phyloP scores from a whole-genome alignment of 2,888 invertebrate genomes.

The Meiosimyza platycephala region DNA sequence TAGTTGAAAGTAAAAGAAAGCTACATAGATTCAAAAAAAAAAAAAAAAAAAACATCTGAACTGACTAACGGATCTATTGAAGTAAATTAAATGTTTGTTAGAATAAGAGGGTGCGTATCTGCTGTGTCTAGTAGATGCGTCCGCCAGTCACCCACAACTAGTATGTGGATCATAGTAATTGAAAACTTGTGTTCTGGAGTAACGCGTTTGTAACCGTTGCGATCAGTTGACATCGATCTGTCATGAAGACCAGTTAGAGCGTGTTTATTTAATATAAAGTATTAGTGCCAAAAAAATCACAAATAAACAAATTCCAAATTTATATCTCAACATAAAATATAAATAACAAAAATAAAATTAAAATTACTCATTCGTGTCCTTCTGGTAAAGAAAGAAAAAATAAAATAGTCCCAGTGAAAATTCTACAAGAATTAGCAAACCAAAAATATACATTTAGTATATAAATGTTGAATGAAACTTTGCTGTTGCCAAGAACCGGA shows the following conservation, averaged over 20 bases:
- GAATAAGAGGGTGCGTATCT: slow-evolving; percentile 11
- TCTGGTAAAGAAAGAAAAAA: neutral
- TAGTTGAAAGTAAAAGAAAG: too few species aligned
- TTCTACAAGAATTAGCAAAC: neutral
- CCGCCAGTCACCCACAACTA: too few species aligned
- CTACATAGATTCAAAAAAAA: too few species aligned
- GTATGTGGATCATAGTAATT: neutral
- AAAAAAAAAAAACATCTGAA: too few species aligned
- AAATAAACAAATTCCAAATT: neutral
- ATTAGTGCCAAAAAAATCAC: neutral
- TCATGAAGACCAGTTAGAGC: slow-evolving; percentile 16
- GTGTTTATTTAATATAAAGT: slow-evolving; percentile 3
- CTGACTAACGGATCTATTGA: too few species aligned
- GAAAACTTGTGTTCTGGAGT: neutral
- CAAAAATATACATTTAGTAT: neutral
- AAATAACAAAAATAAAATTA: too few species aligned
- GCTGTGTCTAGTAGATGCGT: neutral
- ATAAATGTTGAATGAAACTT: too few species aligned
- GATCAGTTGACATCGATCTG: slow-evolving; percentile 25
- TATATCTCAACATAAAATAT: too few species aligned
- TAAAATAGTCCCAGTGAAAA: neutral
- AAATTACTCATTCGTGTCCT: neutral
- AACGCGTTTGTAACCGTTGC: slow-evolving; percentile 2
- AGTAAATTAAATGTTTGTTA: neutral
- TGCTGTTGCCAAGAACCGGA: too few species aligned